Conservation (phyloP, 2,888 invertebrate genomes). For the Protonemura montana region DNA sequence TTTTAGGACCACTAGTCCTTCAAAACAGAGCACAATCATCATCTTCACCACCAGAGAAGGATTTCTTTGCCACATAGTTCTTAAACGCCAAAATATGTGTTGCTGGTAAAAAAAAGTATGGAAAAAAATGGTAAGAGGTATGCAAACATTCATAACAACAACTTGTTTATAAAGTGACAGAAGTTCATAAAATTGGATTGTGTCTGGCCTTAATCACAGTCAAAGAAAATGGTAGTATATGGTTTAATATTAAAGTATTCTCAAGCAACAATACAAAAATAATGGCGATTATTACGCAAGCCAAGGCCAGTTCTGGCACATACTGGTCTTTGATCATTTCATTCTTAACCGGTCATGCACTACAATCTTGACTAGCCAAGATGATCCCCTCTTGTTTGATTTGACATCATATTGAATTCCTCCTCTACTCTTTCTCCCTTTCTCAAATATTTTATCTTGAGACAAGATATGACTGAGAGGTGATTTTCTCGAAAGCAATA, state of each 20-base stretch:
- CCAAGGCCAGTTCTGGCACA: not conserved
- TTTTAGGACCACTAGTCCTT: no score
- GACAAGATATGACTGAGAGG: not conserved
- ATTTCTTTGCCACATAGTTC: no score
- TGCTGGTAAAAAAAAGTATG: no score
- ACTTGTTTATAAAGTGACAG: no score
- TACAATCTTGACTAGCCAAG: not conserved
- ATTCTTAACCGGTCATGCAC: not conserved
- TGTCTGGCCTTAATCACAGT: not conserved
- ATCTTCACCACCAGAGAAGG: no score
- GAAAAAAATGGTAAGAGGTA: no score
- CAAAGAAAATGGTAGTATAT: not conserved
- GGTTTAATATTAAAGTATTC: not conserved
- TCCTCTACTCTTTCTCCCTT: not conserved
- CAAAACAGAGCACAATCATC: no score
- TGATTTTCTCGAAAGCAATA: not conserved
- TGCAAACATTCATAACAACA: no score
- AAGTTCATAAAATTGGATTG: no score
- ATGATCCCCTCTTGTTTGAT: not conserved
- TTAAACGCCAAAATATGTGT: no score
- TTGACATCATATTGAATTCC: not conserved
- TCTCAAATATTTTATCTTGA: not conserved
- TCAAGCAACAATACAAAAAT: not conserved
- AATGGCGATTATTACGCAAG: not conserved
- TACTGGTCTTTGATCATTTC: not conserved